Evolutionary conservation across 2,888 invertebrate species (phyloP).

Genomic region (Drosophila multiciliata): DNA sequence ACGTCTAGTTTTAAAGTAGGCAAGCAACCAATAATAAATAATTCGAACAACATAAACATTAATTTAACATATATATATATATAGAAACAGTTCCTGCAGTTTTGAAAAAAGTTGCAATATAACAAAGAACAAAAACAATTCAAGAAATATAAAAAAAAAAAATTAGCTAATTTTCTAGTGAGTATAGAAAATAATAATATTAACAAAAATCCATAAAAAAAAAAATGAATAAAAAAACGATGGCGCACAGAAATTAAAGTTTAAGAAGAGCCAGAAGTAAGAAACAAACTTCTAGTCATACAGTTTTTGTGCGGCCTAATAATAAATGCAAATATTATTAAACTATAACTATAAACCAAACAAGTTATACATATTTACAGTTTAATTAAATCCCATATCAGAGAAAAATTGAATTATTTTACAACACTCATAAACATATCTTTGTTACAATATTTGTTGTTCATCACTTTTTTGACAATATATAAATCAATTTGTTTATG

Average conservation of each 20-base stretch:
- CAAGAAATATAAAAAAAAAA: conserved; percentile 14
- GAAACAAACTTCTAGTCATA: conserved; percentile 61
- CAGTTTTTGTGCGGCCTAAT: conserved; percentile 48
- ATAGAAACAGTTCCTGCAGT: conserved; percentile 76
- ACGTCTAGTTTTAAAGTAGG: conserved; percentile 51
- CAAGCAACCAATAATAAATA: conserved; percentile 36
- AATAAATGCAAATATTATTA: conserved; percentile 8
- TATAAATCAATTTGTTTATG: conserved; percentile 8
- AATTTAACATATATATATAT: conserved; percentile 36
- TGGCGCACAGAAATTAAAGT: conserved; percentile 39
- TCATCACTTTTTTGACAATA: conserved; percentile 26
- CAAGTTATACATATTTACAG: conserved; percentile 6
- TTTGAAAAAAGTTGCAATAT: conserved; percentile 70
- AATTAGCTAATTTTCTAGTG: conserved; percentile 55
- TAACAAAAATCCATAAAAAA: conserved; percentile 25
- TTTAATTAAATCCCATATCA: conserved; percentile 54
- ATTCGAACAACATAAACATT: conserved; percentile 38
- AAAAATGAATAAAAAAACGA: not conserved
- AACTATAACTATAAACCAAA: conserved; percentile 10
- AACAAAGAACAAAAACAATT: conserved; percentile 41
- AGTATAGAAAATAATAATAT: conserved; percentile 44
- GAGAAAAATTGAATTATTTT: conserved; percentile 47
- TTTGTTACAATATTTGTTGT: conserved; percentile 62
- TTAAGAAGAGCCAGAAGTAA: conserved; percentile 53
- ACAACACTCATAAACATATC: conserved; percentile 58